Conservation (phyloP, 2,888 invertebrate species). For the Celastrina argiolus region DNA sequence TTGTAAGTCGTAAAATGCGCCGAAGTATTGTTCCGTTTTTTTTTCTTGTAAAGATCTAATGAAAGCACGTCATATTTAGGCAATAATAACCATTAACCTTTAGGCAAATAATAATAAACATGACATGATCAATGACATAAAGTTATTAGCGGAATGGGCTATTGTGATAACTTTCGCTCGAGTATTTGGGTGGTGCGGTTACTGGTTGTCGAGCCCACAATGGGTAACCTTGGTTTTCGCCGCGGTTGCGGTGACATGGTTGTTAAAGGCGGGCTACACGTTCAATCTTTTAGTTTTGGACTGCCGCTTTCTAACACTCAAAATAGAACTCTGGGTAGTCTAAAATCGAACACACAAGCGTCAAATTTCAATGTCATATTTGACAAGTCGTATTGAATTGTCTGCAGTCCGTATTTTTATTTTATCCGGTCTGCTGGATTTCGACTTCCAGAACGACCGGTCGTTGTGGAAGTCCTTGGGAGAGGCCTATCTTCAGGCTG, state of each 20-base stretch:
- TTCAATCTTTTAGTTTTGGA: background rate
- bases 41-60: background rate
- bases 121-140: background rate
- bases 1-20: too few relatives aligned
- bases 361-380: too few relatives aligned
- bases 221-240: slow-evolving; percentile 42
- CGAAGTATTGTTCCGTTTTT: too few relatives aligned
- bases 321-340: too few relatives aligned
- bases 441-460: too few relatives aligned
- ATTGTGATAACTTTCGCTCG: slow-evolving; percentile 17
- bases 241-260: slow-evolving; percentile 38
- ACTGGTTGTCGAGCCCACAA: slow-evolving; percentile 19
- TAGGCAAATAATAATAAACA: background rate
- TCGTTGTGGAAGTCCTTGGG: too few relatives aligned
- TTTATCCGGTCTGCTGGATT: too few relatives aligned
- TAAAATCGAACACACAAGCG: too few relatives aligned
- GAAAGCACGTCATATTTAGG: background rate
- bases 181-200: slow-evolving; percentile 10
- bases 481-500: too few relatives aligned
- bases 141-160: slow-evolving; percentile 12
- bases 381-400: too few relatives aligned
- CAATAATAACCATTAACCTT: background rate
- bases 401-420: too few relatives aligned
- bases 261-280: background rate
- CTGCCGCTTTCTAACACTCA: background rate